Conservation (phyloP, 1,140 invertebrate genomes). For the Elymnias hypermnestra region DNA sequence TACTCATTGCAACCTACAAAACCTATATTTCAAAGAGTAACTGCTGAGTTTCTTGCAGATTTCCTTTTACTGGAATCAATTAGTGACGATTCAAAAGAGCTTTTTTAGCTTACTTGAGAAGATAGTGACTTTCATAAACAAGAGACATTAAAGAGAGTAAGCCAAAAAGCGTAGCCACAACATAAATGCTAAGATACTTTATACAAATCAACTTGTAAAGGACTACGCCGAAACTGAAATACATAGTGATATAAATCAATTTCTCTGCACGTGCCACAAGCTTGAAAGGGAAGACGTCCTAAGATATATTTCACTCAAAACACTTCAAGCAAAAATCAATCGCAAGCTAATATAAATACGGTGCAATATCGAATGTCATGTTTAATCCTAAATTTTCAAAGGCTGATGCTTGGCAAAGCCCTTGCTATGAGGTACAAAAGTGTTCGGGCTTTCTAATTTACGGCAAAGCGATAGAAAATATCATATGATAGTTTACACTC, state of each 20-base stretch:
- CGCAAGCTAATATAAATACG: background rate
- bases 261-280: slow-evolving; percentile 18
- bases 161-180: too few species aligned
- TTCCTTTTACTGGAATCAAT: too few species aligned
- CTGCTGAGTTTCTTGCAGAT: too few species aligned
- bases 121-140: too few species aligned
- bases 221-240: too few species aligned
- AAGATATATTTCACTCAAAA: slow-evolving; percentile 11
- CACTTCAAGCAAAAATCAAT: background rate
- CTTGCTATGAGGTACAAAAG: slow-evolving; percentile 25
- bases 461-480: slow-evolving; percentile 15
- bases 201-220: too few species aligned
- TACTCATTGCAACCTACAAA: too few species aligned
- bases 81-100: too few species aligned
- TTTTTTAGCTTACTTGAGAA: too few species aligned
- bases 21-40: too few species aligned
- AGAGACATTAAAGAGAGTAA: too few species aligned
- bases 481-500: slow-evolving; percentile 16
- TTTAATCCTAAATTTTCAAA: slow-evolving; percentile 17
- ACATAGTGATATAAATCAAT: slow-evolving; percentile 22
- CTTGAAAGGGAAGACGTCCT: slow-evolving; percentile 16
- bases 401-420: slow-evolving; percentile 19
- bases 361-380: background rate
- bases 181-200: too few species aligned
- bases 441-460: slow-evolving; percentile 17